Base-by-base conservation (phyloP, 2,797 vertebrate genomes). In the Trematomus bernacchii region DNA sequence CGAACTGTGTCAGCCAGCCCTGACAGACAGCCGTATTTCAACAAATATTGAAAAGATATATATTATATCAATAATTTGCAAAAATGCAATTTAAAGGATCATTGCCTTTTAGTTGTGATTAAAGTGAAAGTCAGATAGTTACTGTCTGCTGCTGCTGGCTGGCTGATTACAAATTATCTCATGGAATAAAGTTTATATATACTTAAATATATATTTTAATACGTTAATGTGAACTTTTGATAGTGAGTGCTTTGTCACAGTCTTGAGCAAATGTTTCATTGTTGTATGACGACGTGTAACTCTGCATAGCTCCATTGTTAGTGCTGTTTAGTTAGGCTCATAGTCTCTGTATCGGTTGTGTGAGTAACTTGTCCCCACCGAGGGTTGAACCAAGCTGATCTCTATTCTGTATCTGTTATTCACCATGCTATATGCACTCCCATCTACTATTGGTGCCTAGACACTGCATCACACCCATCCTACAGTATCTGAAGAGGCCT, bases 381-480 rank as follows among this genome's bases (percentile, higher is more conserved):
- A 13, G 51, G 21, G 42, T 57, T 64, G 52, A 55, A 74, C 42
- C 51, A 59, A 30, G 67, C 83, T 53, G 27, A 40, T 81, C 66
- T 76, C 23, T 67, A 42, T 82, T 77, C 46, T 66, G 18, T 47
- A 48, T 80, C 77, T 51, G 37, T 84, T 84, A 79, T 87, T 79
- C 52, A 71, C 50, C 16, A 21, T 47, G 33, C n/a, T 65, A 54
- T 52, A 85, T 65, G 37, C 55, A 47, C 66, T 84, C 74, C 50
- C 47, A 46, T 78, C 50, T 65, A 82, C 85, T 51, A 16, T 16
- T 66, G 58, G 86, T 91, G 83, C 82, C 87, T 77, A 71, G 88
- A 74, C 78, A 67, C 85, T 85, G 84, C 77, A 62, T 69, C 58
- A 73, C 27, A 72, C 65, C 75, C 60, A 27, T 73, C 71, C 73